phyloP scores from a whole-genome alignment of 2,888 invertebrate species.

The Orthonychiurus folsomi region DNA sequence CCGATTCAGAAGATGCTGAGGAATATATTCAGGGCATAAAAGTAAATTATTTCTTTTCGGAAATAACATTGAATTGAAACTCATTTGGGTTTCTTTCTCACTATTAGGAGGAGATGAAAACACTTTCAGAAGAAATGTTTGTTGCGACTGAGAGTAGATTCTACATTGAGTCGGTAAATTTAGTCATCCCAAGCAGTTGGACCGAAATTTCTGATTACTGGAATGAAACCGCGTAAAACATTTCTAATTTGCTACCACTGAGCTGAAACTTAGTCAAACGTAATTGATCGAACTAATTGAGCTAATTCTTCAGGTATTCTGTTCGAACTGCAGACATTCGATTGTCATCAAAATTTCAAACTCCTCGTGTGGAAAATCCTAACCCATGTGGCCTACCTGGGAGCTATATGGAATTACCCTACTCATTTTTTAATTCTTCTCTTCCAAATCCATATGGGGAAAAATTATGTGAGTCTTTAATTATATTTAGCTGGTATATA shows the following conservation, averaged over 20 bases:
- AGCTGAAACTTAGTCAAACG: no score
- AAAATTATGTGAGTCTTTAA: slow-evolving; percentile 3
- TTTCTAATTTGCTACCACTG: no score
- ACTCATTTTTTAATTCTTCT: slow-evolving; percentile 20
- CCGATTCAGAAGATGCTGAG: background rate
- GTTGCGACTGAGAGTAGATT: background rate
- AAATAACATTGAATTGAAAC: background rate
- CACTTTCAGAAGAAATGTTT: background rate
- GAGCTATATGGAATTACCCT: slow-evolving; percentile 29
- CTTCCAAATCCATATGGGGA: slow-evolving; percentile 7
- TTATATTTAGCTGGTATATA: background rate
- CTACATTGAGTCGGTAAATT: background rate
- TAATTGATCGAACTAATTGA: no score
- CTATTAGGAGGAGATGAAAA: background rate
- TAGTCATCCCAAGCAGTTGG: background rate
- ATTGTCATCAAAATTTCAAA: slow-evolving; percentile 18
- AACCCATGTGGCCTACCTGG: slow-evolving; percentile 32
- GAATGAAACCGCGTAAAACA: no score
- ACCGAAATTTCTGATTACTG: background rate
- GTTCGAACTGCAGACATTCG: slow-evolving; percentile 25
- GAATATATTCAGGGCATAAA: background rate
- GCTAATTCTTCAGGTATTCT: background rate
- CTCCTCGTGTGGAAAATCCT: slow-evolving; percentile 33
- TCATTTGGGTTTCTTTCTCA: background rate
- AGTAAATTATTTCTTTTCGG: background rate